Base-by-base conservation (phyloP, 2,113 vertebrate species). In the Elaphurus davidianus region DNA sequence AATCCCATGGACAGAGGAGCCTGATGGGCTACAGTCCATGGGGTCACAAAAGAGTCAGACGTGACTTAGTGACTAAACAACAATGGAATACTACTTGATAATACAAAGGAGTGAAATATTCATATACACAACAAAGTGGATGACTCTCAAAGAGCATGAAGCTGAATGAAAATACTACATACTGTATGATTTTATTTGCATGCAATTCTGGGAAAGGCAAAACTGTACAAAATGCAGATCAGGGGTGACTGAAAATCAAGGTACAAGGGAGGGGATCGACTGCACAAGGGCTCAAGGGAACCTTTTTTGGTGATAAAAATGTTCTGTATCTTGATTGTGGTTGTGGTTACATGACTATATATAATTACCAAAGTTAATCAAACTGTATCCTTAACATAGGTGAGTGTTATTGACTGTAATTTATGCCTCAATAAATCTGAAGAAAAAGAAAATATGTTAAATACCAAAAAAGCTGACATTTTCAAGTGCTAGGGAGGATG, bases 371-470 rank as follows among this genome's bases (percentile, higher is more conserved):
- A 45, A 76, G 54, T 60, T 94, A 79, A 82, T 86, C 93, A 91
- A 76, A 87, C 54, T 50, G 1, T 79, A 67, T 96, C 50, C 50
- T 60, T 83, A 60, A 93, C 90, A 47, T 76, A 54, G 45, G 43
- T 52, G 67, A 91, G 62, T 86, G 43, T 43, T 60, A 88, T 1
- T 82, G 57, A 67, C 57, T 81, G 27, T 85, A 90, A 96, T 47
- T 93, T 85, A 93, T 60, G 76, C 89, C 59, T 86, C 86, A 54
- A 7, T 94, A 91, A 76, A 97, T 60, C 7, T 21, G 27, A 36
- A 88, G 74, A 92, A 78, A 43, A 57, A 91, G 71, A 97, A 92
- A 90, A 84, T 83, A 79, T 84, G 83, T 94, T 55, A 97, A 62
- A 89, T 57, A 60, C 62, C 7, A 60, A 78, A 74, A 88, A 87